Evolutionary conservation across 53 echinoderm and acorn worm genomes (phyloP).

Genomic region (Zoroaster sp.): DNA sequence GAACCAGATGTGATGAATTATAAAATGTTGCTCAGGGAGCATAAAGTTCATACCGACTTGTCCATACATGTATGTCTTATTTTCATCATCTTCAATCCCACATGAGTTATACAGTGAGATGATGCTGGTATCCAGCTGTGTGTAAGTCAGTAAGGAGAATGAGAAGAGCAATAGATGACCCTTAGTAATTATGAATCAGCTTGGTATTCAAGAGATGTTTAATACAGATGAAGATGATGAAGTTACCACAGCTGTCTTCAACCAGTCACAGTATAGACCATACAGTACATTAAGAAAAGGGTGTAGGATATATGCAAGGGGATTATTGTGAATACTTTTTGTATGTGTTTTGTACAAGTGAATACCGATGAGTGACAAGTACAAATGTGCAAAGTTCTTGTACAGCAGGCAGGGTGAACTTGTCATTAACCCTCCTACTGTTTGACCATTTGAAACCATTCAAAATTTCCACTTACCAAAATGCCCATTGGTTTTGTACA

Average conservation of each 20-base stretch:
- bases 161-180: not conserved
- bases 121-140: not conserved
- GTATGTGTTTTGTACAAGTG: too few relatives aligned
- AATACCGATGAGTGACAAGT: too few relatives aligned
- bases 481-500: too few relatives aligned
- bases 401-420: too few relatives aligned
- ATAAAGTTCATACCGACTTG: not conserved
- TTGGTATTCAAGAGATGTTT: slow-evolving; percentile 6
- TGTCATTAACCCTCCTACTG: too few relatives aligned
- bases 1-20: not conserved
- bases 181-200: not conserved
- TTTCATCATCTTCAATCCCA: not conserved
- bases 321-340: too few relatives aligned
- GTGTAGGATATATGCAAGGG: too few relatives aligned
- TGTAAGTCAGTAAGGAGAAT: not conserved
- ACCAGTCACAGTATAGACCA: too few relatives aligned
- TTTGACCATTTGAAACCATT: too few relatives aligned
- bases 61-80: not conserved
- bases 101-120: not conserved
- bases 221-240: slow-evolving; percentile 2
- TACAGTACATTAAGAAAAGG: too few relatives aligned
- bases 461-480: too few relatives aligned
- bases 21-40: not conserved
- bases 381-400: too few relatives aligned
- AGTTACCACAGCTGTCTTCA: slow-evolving; percentile 4